Base-by-base conservation (phyloP, 1,140 invertebrate species). In the Maniola jurtina region DNA sequence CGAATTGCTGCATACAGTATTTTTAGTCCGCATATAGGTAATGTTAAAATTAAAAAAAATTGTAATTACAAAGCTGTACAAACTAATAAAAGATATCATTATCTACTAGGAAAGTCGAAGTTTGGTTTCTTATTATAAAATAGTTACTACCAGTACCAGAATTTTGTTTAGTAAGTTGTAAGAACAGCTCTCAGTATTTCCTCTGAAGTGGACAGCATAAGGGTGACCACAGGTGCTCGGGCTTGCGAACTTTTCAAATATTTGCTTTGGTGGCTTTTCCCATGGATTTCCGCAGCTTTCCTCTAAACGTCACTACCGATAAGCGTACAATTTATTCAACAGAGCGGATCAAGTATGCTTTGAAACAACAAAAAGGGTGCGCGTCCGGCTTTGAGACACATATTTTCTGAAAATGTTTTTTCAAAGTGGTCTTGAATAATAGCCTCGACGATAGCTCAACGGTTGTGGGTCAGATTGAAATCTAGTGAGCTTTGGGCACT, bases 281-380 rank as follows among this genome's bases (percentile, higher is more conserved):
- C 80, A 66, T 83, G 76, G 83, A 84, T 86, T 85, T 82, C 70
- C 75, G 69, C 72, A 70, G 76, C 80, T 79, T 72, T 73, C 69
- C 72, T 76, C 79, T 71, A 79, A 79, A 79, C 76, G 75, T 77
- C 77, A 84, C 81, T 81, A 80, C 79, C 81, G 79, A 82, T 84
- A 84, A 81, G 78, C 73, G 73, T 71, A 83, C 78, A 84, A 81
- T 86, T 85, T 86, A 88, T 85, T 80, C 79, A 80, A 78, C 83
- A 50, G 75, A 80, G 63, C 78, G 80, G 85, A 90, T 88, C 86
- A 88, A 90, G 83, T 86, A 90, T 88, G 86, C 88, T 90, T 90
- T 90, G 88, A 85, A 84, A 85, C 75, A 81, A 84, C 79, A 84
- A 79, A 81, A 83, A 82, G 76, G 84, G 74, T 68, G n/a, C 36